phyloP scores from a whole-genome alignment of 2,797 vertebrate species.

The Onychomys arenicola region DNA sequence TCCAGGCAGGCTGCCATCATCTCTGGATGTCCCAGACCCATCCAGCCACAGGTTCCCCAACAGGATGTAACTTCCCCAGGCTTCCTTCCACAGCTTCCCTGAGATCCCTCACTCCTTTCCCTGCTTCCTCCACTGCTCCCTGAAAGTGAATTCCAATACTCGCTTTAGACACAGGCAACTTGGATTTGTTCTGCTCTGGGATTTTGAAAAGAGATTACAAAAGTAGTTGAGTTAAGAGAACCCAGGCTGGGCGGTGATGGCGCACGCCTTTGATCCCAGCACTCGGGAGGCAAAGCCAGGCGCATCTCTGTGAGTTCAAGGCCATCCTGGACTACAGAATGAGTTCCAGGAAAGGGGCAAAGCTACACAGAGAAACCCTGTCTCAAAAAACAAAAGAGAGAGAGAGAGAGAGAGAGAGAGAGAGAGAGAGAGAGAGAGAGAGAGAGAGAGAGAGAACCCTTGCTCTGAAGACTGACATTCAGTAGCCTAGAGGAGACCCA shows the following conservation, averaged over 20 bases:
- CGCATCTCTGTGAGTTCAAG: too few relatives aligned
- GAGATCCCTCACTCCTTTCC: not conserved
- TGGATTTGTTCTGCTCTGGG: not conserved
- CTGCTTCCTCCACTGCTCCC: too few relatives aligned
- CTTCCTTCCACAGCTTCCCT: not conserved
- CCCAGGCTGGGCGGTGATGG: too few relatives aligned
- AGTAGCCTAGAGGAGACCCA: not conserved
- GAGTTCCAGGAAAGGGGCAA: too few relatives aligned
- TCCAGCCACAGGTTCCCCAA: not conserved
- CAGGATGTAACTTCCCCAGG: not conserved
- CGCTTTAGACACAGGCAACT: not conserved
- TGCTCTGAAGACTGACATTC: not conserved
- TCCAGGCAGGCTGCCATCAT: not conserved
- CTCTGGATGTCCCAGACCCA: not conserved
- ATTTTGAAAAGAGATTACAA: not conserved
- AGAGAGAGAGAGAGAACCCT: too few relatives aligned
- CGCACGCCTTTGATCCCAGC: too few relatives aligned
- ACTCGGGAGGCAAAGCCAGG: too few relatives aligned
- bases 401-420: accelerated
- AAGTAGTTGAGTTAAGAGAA: not conserved
- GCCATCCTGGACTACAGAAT: too few relatives aligned
- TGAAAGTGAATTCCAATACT: not conserved
- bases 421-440: accelerated
- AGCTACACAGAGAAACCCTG: too few relatives aligned
- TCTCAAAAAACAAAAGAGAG: too few relatives aligned